Evolutionary conservation across 2,888 invertebrate genomes (phyloP).

Genomic region (Hartigia nigra): DNA sequence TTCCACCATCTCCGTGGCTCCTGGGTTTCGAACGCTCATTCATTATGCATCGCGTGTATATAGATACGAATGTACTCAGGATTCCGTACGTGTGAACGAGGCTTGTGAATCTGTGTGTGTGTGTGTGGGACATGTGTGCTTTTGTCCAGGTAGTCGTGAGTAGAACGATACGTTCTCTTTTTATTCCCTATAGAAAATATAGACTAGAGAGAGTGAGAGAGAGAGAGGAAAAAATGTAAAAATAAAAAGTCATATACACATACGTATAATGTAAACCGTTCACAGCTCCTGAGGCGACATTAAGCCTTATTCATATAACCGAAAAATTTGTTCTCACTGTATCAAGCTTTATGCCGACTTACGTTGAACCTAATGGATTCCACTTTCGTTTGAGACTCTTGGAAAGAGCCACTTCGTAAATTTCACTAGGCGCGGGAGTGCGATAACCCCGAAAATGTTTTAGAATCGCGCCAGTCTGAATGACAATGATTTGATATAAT

Average conservation of each 20-base stretch:
- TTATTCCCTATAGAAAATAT: conserved; percentile 11
- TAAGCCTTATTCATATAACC: too few species aligned
- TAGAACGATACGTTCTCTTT: conserved; percentile 9
- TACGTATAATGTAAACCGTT: too few species aligned
- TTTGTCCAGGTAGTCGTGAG: not conserved
- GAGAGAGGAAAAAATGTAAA: too few species aligned
- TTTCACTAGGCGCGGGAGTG: not conserved
- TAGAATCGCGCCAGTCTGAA: not conserved
- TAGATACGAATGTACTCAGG: not conserved
- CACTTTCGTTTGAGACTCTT: not conserved
- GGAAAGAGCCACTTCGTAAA: not conserved
- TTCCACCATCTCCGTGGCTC: conserved; percentile 2
- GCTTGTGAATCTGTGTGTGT: too few species aligned
- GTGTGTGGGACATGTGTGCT: not conserved
- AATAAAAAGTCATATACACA: too few species aligned
- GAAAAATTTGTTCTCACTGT: not conserved
- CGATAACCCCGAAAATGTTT: not conserved
- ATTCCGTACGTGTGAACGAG: not conserved
- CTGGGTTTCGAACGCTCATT: conserved; percentile 10
- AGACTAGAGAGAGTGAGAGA: too few species aligned
- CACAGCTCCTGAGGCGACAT: too few species aligned
- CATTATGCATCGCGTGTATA: conserved; percentile 12
- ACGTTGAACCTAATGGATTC: not conserved
- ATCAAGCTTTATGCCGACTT: not conserved
- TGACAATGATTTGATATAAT: not conserved